Percentiles rank a stretch among this genome's conserved stretches.
These are phyloP conservation scores for Eupithecia subumbrata DNA, from an alignment of 2,888 invertebrate genomes.

Conservation along the genomic window DNA sequence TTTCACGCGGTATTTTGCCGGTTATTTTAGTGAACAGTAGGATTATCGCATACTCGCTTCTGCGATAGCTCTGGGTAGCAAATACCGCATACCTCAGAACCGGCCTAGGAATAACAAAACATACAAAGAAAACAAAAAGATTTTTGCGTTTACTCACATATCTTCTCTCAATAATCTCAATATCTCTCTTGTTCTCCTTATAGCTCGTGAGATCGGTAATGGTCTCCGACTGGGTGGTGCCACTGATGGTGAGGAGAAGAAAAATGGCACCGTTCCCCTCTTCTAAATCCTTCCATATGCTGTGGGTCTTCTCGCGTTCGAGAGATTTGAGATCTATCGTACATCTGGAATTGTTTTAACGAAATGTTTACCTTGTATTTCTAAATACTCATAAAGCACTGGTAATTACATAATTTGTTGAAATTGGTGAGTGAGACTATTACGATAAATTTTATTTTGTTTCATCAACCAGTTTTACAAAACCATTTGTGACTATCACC, in stretches of 20 bases:
- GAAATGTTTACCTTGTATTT: not conserved
- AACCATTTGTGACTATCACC: too few relatives aligned
- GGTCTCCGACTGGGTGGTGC: constrained; percentile 96
- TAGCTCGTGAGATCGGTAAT: constrained; percentile 95
- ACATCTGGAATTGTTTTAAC: constrained; percentile 83
- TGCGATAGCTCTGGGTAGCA: too few relatives aligned
- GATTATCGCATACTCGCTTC: not conserved
- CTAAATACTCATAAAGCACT: too few relatives aligned
- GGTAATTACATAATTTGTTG: too few relatives aligned
- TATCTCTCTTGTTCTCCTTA: constrained; percentile 90
- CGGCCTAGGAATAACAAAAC: not conserved
- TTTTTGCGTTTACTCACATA: constrained; percentile 84
- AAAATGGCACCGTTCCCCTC: constrained; percentile 95
- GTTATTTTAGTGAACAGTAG: not conserved
- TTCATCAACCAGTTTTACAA: too few relatives aligned
- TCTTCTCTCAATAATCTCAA: constrained; percentile 84
- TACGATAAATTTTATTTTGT: too few relatives aligned
- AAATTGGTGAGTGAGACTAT: too few relatives aligned
- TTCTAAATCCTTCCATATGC: constrained; percentile 94
- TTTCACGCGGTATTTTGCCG: not conserved
- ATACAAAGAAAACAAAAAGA: not conserved
- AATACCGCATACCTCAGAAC: not conserved
- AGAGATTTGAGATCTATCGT: constrained; percentile 92
- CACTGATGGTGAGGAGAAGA: constrained; percentile 96
- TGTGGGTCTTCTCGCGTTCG: constrained; percentile 95